Evolutionary conservation across 2,797 vertebrate genomes (phyloP), one percentile per base, ranked within the genome.

Genomic region (Eurystomus glaucurus): DNA sequence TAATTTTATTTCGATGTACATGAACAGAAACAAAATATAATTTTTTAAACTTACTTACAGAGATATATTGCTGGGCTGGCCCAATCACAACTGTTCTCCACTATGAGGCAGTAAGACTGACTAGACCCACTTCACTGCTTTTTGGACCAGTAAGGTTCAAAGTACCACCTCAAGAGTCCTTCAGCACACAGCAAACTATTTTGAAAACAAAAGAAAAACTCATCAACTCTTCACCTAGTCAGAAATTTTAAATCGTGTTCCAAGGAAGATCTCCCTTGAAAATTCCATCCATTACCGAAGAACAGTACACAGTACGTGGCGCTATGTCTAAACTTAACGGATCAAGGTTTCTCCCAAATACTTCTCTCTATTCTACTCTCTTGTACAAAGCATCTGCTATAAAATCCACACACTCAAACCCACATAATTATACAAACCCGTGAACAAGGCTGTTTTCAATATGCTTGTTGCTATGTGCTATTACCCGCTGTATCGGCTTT

Each of bases 31-130:
- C 50, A 95, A 96, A 97, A 96, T 94, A 87, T 18, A 62, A 18
- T 66, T 83, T 87, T 92, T 88, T 46, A 31, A 90, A 96, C 78
- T 87, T 76, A 62, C 74, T 79, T 74, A 90, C 57, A 95, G 83
- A 97, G 79, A 92, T 80, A 81, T 97, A 98, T 95, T 97, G 97
- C 95, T 95, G 94, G 86, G 95, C 75, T 91, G 96, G 95, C 95
- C 94, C 92, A 87, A 66, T 74, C 92, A 91, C 39, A 91, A 82
- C 20, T 80, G 72, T 71, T 94, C 37, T 90, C 57, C n/a, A 52
- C 14, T 39, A 76, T 48, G 69, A 87, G 84, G 94, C 61, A 92
- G 85, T 37, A 85, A 78, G 41, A 88, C 55, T 74, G 58, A 58
- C 84, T 41, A 88, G 55, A 80, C 54, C 50, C 77, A 82, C 52